Evolutionary conservation across 2,888 invertebrate species (phyloP), one percentile per base, ranked within the genome.

Genomic region (Polydrusus tereticollis): DNA sequence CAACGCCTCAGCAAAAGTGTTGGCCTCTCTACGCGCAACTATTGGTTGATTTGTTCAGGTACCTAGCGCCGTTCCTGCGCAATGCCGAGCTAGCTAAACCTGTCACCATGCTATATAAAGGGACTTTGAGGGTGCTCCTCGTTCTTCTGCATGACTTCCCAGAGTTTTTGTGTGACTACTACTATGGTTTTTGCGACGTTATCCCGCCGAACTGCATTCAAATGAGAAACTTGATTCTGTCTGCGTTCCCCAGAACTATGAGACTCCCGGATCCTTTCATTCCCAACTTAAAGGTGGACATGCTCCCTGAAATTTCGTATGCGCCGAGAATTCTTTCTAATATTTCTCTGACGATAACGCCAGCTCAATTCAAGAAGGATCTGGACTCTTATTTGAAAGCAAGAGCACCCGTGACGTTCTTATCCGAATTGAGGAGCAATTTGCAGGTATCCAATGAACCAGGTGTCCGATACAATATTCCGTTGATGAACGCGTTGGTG

Each of bases 131-230:
- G 41, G 97, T 99, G 7, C 88, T 99, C 60, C 88, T 99, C 41
- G 98, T 99, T 0, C 87, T 99, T 29, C 88, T 99, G 10, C 99
- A 99, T 84, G 99, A 99, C 85, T 99, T 99, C 85, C 99, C 99
- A 0, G 99, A 99, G 87, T 98, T 99, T 85, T 89, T 99, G 60
- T 99, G 99, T 86, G 99, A 99, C 85, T 99, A 98, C 86, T 98
- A 99, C 85, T 99, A 99, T 85, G 96, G 96, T 50, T 98, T 99
- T 87, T 99, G 99, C 85, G 99, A 99, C 86, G 98, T 97, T 73
- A 99, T 99, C 80, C 99, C 99, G 55, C 97, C 99, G 2, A 99
- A 99, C 85, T 99, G 99, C 86, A 98, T 99, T 78, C 99, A 96
- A 86, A 97, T 99, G 96, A 90, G 99, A 60, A 99, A 99, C 85